A percentile compares a stretch with the other conserved stretches of the same genome.
Conservation (phyloP, 2,797 vertebrate species). For the Tapirus indicus region DNA sequence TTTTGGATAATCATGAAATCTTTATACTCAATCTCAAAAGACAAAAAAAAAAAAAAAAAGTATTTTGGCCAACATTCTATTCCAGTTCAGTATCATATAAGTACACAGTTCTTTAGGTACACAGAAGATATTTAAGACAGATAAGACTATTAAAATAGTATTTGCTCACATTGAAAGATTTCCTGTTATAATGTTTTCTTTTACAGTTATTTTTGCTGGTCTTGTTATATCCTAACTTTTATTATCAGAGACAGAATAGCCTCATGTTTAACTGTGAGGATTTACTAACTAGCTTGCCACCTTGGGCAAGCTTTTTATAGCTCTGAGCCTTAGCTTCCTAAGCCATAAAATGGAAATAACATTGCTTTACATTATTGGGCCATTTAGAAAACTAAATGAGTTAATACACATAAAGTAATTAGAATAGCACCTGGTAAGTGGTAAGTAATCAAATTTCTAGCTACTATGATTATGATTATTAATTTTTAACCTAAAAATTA, state of each 20-base stretch:
- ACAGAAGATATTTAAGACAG: slow-evolving; percentile 17
- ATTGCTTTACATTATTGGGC: neutral
- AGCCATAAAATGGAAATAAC: slow-evolving; percentile 7
- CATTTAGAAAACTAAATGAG: slow-evolving; percentile 46
- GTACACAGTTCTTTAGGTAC: slow-evolving; percentile 50
- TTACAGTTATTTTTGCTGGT: slow-evolving; percentile 3
- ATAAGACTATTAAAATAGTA: slow-evolving; percentile 56
- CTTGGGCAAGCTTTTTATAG: neutral
- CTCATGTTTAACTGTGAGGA: slow-evolving; percentile 26
- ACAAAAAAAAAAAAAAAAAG: neutral
- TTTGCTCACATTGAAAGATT: slow-evolving; percentile 39
- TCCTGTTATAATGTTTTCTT: slow-evolving; percentile 35
- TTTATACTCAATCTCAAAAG: slow-evolving; percentile 44
- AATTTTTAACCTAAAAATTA: slow-evolving; percentile 46
- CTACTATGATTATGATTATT: neutral
- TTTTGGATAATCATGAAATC: slow-evolving; percentile 54
- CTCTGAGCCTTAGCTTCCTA: slow-evolving; percentile 14
- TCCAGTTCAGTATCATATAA: slow-evolving; percentile 13
- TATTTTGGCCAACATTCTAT: neutral
- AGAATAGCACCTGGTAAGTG: neutral
- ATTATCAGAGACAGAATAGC: slow-evolving; percentile 40
- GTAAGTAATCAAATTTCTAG: slow-evolving; percentile 18
- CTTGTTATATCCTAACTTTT: neutral
- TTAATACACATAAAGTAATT: slow-evolving; percentile 11
- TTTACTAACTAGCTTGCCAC: slow-evolving; percentile 11